Evolutionary conservation across 2,888 invertebrate species (phyloP), one percentile per base, ranked within the genome.

Genomic region (Cryptophagus acutangulus): DNA sequence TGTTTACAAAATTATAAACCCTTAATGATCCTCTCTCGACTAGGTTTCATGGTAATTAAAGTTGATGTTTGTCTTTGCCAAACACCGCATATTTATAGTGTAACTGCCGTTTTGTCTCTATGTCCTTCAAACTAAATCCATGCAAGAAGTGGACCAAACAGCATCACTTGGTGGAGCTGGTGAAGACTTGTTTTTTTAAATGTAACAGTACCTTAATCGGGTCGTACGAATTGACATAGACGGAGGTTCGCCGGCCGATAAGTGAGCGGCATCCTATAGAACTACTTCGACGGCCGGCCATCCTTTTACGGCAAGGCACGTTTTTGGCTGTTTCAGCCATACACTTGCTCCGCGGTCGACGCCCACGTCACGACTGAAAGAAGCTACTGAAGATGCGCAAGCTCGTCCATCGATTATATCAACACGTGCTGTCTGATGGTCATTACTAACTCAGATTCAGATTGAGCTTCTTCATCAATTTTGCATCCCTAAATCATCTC

Each of bases 141-240:
- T n/a, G n/a, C n/a, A n/a, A n/a, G n/a, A n/a, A n/a, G n/a, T n/a
- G n/a, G n/a, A n/a, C n/a, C n/a, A n/a, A n/a, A n/a, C n/a, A n/a
- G n/a, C n/a, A n/a, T n/a, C n/a, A n/a, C n/a, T n/a, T n/a, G n/a
- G n/a, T n/a, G n/a, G 20, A 20, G 9, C 9, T 20, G 9, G 20
- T 20, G 6, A 20, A 20, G 9, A 20, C 20, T 20, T 20, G n/a
- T n/a, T n/a, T n/a, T n/a, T n/a, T n/a, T n/a, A n/a, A n/a, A n/a
- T n/a, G n/a, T n/a, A n/a, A n/a, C n/a, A n/a, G n/a, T 71, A 82
- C 82, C 79, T 81, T 79, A 29, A 81, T 76, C 16, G 82, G 81
- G 59, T 81, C 82, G 45, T 76, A 76, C 52, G 74, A 72, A 38
- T 78, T 77, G 62, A 73, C 75, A 65, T 80, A 81, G 41, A 80